A percentile compares a stretch with the other conserved stretches of the same genome.
These are phyloP conservation scores for Taurulus bubalis DNA, from an alignment of 2,113 vertebrate species.

Conservation along the genomic window DNA sequence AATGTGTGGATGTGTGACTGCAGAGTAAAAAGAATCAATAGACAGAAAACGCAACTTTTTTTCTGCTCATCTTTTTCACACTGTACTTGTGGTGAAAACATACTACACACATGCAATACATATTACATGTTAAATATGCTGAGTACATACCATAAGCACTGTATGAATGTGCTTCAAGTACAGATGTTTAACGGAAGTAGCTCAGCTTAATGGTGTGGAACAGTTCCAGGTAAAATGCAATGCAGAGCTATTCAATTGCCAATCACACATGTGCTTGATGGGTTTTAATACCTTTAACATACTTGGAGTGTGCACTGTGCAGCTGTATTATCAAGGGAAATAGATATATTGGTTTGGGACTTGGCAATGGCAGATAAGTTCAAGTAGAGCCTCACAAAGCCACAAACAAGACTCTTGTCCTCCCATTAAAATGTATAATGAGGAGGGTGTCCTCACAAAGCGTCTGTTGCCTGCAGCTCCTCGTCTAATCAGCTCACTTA, in stretches of 20 bases:
- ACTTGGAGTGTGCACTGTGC: background rate
- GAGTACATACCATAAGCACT: background rate
- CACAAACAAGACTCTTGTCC: background rate
- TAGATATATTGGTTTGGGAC: background rate
- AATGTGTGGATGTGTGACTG: background rate
- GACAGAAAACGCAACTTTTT: background rate
- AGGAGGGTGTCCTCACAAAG: background rate
- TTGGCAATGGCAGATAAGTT: background rate
- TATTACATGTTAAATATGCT: background rate
- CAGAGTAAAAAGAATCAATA: slow-evolving; percentile 23
- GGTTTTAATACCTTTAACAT: background rate
- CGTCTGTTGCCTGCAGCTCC: background rate
- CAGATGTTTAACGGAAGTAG: background rate
- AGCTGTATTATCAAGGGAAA: background rate
- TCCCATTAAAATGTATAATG: background rate
- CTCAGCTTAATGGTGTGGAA: background rate
- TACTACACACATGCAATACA: background rate
- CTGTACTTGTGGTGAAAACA: background rate
- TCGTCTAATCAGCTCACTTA: background rate
- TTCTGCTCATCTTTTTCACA: slow-evolving; percentile 3
- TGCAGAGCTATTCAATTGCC: background rate
- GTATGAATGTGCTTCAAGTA: background rate
- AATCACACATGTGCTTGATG: background rate
- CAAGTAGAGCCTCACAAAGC: background rate
- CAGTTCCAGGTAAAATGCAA: background rate